Base-by-base conservation (phyloP, 2,888 invertebrate genomes). In the Ophion obscuratus region DNA sequence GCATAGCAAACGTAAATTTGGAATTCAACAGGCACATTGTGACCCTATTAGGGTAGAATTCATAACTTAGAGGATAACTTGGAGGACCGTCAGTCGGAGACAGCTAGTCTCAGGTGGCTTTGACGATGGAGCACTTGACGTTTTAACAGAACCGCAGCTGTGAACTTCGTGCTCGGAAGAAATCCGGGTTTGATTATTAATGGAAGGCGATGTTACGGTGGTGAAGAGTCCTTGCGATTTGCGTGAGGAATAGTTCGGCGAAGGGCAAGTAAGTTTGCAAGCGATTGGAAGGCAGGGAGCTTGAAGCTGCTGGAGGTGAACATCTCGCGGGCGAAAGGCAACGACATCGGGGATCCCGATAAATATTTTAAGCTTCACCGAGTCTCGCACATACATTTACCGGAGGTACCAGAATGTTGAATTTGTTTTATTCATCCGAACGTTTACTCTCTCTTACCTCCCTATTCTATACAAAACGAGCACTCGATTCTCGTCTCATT, bases 381-480 rank as follows among this genome's bases (percentile, higher is more conserved):
- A 76, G 68, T 31, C 57, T 61, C 70, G 66, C 76, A 36, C 73
- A 53, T 70, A 83, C 76, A 79, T 82, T 24, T 82, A 61, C 68
- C 66, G 14, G 71, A 64, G 71, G 64, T 67, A 62, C 76, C 68
- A 62, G 31, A 68, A 77, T 67, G 79, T 77, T 76, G 61, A 83
- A 76, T 83, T 83, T 86, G 83, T 83, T 86, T 86, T 86, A 86
- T 86, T 86, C 85, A 86, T 83, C 31, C 1, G 83, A 86, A 77
- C 85, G 83, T 80, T 86, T 81, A 83, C 85, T 83, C 77, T 59
- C 11, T 67, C 20, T 7, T n/a, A 71, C 24, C 14, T 27, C 5
- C n/a, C 27, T 14, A 53, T 53, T 53, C 53, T 53, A 14, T 17
- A 62, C 24, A 53, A 62, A 62, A 64, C 36, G 53, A 78, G n/a